phyloP scores from a whole-genome alignment of 2,113 vertebrate genomes.

The Butorides virescens region DNA sequence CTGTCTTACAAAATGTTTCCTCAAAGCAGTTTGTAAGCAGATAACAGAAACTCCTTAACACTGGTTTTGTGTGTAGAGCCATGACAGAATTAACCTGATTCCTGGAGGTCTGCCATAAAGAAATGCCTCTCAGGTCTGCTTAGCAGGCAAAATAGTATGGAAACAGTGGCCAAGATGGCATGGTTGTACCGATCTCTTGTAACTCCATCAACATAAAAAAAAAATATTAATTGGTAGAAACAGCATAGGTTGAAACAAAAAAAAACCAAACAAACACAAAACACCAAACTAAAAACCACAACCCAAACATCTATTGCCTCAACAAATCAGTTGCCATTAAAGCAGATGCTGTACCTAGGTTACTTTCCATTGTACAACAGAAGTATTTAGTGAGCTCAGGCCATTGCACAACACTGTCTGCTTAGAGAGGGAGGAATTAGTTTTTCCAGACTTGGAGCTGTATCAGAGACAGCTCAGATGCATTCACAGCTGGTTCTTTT shows the following conservation, averaged over 20 bases:
- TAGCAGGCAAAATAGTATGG: not conserved
- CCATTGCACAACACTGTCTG: slow-evolving; percentile 66
- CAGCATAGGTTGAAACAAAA: not conserved
- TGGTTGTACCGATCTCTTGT: not conserved
- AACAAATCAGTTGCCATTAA: not conserved
- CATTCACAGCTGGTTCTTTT: slow-evolving; percentile 45
- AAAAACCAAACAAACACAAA: too few relatives aligned
- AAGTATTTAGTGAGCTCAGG: slow-evolving; percentile 38
- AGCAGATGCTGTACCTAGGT: not conserved
- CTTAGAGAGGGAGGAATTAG: slow-evolving; percentile 25
- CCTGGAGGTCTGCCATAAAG: not conserved
- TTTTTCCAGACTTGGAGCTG: slow-evolving; percentile 66
- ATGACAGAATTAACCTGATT: not conserved
- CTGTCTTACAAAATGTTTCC: not conserved
- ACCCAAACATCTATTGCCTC: not conserved
- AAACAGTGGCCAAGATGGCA: not conserved
- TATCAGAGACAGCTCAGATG: slow-evolving; percentile 43
- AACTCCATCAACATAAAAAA: not conserved
- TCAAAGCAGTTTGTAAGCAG: not conserved
- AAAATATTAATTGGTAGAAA: not conserved
- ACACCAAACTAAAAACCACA: too few relatives aligned
- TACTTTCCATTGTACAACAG: not conserved
- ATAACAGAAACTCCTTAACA: not conserved
- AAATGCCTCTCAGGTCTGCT: not conserved
- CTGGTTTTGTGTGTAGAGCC: not conserved